phyloP scores from a whole-genome alignment of 2,113 vertebrate genomes.

The Lontra canadensis region DNA sequence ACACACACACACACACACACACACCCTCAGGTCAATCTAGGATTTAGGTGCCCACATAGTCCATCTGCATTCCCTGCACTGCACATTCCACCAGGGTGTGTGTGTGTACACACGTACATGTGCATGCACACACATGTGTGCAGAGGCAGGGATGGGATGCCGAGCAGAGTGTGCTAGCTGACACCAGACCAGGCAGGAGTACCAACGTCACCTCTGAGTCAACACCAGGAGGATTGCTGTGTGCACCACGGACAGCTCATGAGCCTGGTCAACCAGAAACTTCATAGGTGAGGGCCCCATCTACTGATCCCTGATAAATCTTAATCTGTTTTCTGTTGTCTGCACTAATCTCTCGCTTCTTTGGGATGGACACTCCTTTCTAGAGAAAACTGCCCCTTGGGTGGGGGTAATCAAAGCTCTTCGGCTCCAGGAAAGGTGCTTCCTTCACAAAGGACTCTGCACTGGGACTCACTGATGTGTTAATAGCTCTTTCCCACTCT shows the following conservation, averaged over 20 bases:
- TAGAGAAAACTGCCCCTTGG: neutral
- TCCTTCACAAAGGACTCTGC: neutral
- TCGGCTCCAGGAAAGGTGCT: neutral
- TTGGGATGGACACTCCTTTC: neutral
- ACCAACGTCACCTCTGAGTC: neutral
- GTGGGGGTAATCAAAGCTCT: neutral
- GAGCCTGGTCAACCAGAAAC: neutral
- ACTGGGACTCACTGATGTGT: neutral
- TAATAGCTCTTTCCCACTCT: slow-evolving; percentile 25
- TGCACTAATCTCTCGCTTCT: neutral
- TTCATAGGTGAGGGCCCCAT: neutral
- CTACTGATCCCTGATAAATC: neutral
- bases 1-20: no score
- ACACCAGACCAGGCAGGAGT: no score
- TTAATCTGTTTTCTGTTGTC: neutral
- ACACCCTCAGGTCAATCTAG: neutral
- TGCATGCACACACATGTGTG: no score
- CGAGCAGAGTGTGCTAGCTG: rapidly evolving
- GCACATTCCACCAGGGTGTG: neutral
- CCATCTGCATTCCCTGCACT: neutral
- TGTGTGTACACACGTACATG: no score
- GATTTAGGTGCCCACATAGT: neutral
- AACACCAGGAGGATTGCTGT: neutral
- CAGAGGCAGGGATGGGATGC: no score
- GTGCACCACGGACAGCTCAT: neutral